Base-by-base conservation (phyloP, 2,888 invertebrate species). In the Physocephala rufipes region DNA sequence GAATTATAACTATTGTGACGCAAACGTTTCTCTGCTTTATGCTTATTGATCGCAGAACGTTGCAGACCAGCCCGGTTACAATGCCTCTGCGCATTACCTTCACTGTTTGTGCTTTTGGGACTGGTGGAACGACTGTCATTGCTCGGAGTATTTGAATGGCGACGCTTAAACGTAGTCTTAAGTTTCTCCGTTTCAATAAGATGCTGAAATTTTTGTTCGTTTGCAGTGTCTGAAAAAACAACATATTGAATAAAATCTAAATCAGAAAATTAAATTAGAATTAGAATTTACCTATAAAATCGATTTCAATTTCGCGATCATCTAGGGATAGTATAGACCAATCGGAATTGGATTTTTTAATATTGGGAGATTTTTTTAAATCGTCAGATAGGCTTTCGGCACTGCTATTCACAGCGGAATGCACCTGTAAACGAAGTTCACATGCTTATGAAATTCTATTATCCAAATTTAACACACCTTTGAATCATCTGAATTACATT, bases 121-220 rank as follows among this genome's bases (percentile, higher is more conserved):
- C 84, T 85, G 70, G 80, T 81, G 0, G 84, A 82, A 12, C 83
- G 82, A 71, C 83, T 84, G 4, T 80, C 80, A 13, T 81, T 79
- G 19, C 82, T 82, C 0, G 83, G 81, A 12, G 84, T 82, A 43
- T 79, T 78, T 0, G 86, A 86, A 53, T 85, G 81, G 9, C 86
- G 83, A 5, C 86, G 79, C 71, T 86, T 86, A 62, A 85, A 86
- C 0, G 86, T 85, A 2, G 85, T 86, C 75, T 85, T 86, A 2
- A 86, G 68, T 77, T 86, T 86, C 1, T 85, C 84, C 16, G 86
- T 83, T 70, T 82, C 84, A 0, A 86, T 74, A 0, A 86, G 76
- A 43, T 82, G 81, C 30, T 85, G 83, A 67, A 83, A 86, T 74
- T 86, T 86, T 21, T 82, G 79, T 67, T 85, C 86, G 75, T 86